phyloP scores from a whole-genome alignment of 2,113 vertebrate genomes.

The Chamaea fasciata region DNA sequence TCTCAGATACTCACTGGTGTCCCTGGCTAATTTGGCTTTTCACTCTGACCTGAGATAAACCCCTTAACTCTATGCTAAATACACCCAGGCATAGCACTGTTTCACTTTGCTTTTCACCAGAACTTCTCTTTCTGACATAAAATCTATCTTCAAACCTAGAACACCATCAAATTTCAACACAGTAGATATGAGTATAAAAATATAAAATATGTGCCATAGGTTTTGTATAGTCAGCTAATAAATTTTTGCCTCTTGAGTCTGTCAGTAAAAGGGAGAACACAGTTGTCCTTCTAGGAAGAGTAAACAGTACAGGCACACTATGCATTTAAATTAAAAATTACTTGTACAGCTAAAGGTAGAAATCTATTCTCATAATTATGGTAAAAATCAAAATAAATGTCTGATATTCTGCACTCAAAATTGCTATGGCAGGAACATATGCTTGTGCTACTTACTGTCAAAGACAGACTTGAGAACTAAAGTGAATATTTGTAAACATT shows the following conservation, averaged over 20 bases:
- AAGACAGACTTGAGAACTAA: not conserved
- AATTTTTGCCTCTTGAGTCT: not conserved
- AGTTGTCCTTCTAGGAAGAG: not conserved
- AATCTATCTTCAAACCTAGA: not conserved
- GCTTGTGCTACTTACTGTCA: not conserved
- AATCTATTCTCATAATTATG: not conserved
- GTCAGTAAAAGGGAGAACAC: not conserved
- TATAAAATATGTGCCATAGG: not conserved
- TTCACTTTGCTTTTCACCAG: not conserved
- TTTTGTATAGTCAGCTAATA: not conserved
- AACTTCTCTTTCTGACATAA: not conserved
- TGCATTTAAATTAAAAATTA: not conserved
- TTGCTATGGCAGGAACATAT: not conserved
- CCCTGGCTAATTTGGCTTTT: not conserved
- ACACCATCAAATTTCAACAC: not conserved
- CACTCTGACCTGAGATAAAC: not conserved
- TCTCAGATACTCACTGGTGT: not conserved
- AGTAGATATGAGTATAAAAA: not conserved
- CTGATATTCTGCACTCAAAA: not conserved
- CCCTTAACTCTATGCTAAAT: not conserved
- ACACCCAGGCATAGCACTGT: not conserved
- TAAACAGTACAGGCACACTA: not conserved
- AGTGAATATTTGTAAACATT: not conserved
- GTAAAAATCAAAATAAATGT: not conserved
- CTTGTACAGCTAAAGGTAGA: not conserved